Conservation (phyloP, 2,797 vertebrate species). For the Thamnophis elegans region DNA sequence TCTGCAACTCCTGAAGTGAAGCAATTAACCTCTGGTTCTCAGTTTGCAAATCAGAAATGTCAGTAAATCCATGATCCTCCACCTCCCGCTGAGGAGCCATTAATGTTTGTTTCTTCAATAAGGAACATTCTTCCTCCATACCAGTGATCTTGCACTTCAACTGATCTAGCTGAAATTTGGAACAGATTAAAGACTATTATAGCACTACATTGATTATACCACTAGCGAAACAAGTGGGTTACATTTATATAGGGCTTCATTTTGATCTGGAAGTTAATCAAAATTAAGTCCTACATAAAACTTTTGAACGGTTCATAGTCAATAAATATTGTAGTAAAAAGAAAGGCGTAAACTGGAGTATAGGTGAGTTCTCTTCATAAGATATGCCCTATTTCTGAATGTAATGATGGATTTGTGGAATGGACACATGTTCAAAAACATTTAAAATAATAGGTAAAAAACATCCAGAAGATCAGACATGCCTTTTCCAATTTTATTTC, state of each 20-base stretch:
- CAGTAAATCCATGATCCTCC: constrained; percentile 40
- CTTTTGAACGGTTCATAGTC: background rate
- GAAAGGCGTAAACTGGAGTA: background rate
- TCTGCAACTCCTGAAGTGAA: constrained; percentile 67
- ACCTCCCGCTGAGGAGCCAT: constrained; percentile 41
- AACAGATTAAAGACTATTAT: background rate
- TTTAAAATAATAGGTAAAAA: background rate
- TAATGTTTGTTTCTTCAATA: constrained; percentile 36
- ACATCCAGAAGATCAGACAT: background rate
- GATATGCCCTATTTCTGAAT: background rate
- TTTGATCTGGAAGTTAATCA: background rate
- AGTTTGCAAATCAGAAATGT: constrained; percentile 65
- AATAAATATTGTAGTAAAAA: background rate
- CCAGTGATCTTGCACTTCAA: constrained; percentile 79
- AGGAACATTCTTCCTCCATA: constrained; percentile 71
- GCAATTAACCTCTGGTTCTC: constrained; percentile 68
- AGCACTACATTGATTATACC: fast-evolving
- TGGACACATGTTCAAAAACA: background rate
- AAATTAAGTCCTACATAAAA: background rate
- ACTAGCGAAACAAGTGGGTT: background rate
- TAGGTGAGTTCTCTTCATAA: background rate
- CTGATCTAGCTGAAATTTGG: constrained; percentile 82
- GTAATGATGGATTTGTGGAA: background rate
- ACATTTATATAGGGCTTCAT: background rate
- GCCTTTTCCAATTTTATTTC: background rate